These are phyloP conservation scores for Urocolius indicus DNA, from an alignment of 2,113 vertebrate species.

Conservation along the genomic window DNA sequence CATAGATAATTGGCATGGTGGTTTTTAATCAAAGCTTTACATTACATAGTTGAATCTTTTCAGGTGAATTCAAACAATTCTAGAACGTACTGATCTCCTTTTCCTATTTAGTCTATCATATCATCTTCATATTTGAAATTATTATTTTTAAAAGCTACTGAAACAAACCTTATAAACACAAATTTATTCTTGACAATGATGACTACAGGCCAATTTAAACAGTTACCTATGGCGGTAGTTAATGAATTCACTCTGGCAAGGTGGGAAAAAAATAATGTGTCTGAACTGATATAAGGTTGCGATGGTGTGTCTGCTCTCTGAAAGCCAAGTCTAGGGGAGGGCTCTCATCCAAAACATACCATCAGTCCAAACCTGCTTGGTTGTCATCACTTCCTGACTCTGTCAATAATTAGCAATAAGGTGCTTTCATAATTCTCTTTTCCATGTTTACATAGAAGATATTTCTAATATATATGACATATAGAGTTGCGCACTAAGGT, in stretches of 20 bases:
- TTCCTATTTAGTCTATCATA: not conserved
- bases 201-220: not conserved
- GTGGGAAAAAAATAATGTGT: not conserved
- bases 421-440: not conserved
- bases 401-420: constrained; percentile 54
- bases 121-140: not conserved
- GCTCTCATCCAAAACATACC: not conserved
- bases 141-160: not conserved
- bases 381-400: constrained; percentile 19
- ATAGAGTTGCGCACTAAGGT: not conserved
- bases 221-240: not conserved
- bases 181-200: not conserved
- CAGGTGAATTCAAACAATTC: not conserved
- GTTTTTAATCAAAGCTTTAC: not conserved
- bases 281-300: not conserved
- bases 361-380: not conserved
- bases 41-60: not conserved
- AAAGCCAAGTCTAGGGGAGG: not conserved
- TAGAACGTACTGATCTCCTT: not conserved
- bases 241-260: not conserved
- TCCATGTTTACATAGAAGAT: not conserved
- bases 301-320: not conserved
- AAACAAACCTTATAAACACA: not conserved
- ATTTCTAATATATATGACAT: not conserved
- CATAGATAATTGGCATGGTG: not conserved